These are phyloP conservation scores for Corbicula japonica DNA, from an alignment of 2,888 invertebrate species.

Conservation along the genomic window DNA sequence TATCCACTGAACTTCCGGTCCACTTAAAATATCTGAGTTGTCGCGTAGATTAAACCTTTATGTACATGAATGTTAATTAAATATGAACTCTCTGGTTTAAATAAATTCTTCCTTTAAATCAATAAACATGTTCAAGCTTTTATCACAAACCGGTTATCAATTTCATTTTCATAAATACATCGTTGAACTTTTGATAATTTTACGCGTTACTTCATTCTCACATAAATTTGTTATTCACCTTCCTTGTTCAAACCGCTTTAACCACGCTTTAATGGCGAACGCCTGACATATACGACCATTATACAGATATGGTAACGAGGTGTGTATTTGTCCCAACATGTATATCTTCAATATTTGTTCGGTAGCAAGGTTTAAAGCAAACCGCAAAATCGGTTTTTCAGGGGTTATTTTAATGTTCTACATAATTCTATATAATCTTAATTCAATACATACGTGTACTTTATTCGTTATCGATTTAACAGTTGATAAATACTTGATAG, in stretches of 20 bases:
- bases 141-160: not conserved
- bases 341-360: slow-evolving; percentile 36
- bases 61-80: not conserved
- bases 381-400: slow-evolving; percentile 23
- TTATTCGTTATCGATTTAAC: not conserved
- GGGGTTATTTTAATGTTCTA: not conserved
- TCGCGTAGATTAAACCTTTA: slow-evolving; percentile 27
- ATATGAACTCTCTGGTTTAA: slow-evolving; percentile 1
- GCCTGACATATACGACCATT: slow-evolving; percentile 9
- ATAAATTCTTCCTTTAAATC: not conserved
- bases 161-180: not conserved
- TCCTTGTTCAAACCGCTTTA: slow-evolving; percentile 7
- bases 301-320: slow-evolving; percentile 20
- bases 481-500: not conserved
- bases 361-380: slow-evolving; percentile 18
- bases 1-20: slow-evolving; percentile 35
- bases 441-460: not conserved
- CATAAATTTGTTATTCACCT: slow-evolving; percentile 9
- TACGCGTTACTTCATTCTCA: not conserved
- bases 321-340: slow-evolving; percentile 37
- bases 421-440: not conserved
- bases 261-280: slow-evolving; percentile 25
- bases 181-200: not conserved
- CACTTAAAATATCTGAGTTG: slow-evolving; percentile 52
- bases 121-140: not conserved